phyloP scores from a whole-genome alignment of 2,797 vertebrate genomes.

The Cirrhinus molitorella region DNA sequence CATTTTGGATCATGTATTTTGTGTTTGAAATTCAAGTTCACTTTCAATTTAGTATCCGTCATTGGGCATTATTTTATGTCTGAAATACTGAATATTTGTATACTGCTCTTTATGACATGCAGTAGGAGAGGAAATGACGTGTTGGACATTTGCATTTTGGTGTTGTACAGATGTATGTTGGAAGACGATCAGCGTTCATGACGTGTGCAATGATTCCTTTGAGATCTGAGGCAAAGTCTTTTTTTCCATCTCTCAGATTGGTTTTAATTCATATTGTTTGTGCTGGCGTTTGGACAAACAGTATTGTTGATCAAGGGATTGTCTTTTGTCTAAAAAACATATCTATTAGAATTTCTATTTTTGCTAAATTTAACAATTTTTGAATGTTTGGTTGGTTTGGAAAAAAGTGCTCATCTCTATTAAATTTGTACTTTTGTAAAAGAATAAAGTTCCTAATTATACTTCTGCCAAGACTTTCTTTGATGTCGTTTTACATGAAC shows the following conservation, averaged over 20 bases:
- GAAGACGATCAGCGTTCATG: slow-evolving; percentile 14
- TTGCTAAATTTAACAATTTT: slow-evolving; percentile 62
- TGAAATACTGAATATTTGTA: slow-evolving; percentile 9
- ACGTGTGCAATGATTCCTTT: slow-evolving; percentile 42
- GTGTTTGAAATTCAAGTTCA: slow-evolving; percentile 17
- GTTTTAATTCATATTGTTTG: slow-evolving; percentile 46
- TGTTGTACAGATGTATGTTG: slow-evolving; percentile 25
- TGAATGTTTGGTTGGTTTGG: slow-evolving; percentile 63
- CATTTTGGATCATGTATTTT: slow-evolving; percentile 22
- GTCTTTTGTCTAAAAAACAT: slow-evolving; percentile 65
- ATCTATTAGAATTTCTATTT: slow-evolving; percentile 67
- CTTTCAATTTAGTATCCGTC: slow-evolving; percentile 20
- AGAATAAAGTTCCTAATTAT: slow-evolving; percentile 66
- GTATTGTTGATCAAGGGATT: slow-evolving; percentile 53
- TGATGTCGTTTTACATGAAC: no score
- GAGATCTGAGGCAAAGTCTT: slow-evolving; percentile 23
- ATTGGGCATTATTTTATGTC: slow-evolving; percentile 45
- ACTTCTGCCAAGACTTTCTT: slow-evolving; percentile 14
- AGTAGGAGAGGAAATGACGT: slow-evolving; percentile 20
- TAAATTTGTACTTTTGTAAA: slow-evolving; percentile 68
- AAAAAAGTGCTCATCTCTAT: slow-evolving; percentile 62
- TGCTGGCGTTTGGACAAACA: slow-evolving; percentile 46
- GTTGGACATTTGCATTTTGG: slow-evolving; percentile 18
- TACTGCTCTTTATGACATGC: slow-evolving; percentile 31
- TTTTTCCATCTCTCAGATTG: slow-evolving; percentile 39